These are phyloP conservation scores for Scolopax bukidnonensis DNA, from an alignment of 2,797 vertebrate species.

Conservation along the genomic window DNA sequence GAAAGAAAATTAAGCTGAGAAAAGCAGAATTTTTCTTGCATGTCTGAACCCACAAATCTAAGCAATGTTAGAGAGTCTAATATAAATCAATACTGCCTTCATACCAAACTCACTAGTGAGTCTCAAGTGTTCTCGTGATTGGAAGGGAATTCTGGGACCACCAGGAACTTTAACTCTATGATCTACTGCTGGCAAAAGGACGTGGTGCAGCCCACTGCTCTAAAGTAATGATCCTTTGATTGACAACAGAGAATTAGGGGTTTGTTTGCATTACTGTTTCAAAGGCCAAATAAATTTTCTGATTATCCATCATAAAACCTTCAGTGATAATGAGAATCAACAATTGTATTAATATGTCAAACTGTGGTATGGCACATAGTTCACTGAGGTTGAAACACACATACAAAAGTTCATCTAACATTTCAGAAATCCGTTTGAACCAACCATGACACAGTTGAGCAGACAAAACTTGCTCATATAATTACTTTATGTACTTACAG, in stretches of 20 bases:
- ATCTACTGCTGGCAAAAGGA: not conserved
- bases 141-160: not conserved
- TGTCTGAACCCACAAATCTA: not conserved
- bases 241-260: not conserved
- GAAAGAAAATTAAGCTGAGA: not conserved
- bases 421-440: not conserved
- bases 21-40: not conserved
- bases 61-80: not conserved
- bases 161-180: not conserved
- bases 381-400: not conserved
- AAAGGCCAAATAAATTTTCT: not conserved
- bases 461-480: not conserved
- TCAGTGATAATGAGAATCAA: not conserved
- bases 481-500: not conserved
- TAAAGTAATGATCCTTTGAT: not conserved
- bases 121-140: not conserved
- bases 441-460: not conserved
- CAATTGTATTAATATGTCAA: not conserved
- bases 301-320: not conserved
- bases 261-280: not conserved
- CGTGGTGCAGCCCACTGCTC: not conserved
- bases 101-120: not conserved
- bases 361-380: not conserved
- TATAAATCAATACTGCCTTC: not conserved
- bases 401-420: not conserved